phyloP scores from a whole-genome alignment of 2,888 invertebrate species.

The Ophion ellenae region DNA sequence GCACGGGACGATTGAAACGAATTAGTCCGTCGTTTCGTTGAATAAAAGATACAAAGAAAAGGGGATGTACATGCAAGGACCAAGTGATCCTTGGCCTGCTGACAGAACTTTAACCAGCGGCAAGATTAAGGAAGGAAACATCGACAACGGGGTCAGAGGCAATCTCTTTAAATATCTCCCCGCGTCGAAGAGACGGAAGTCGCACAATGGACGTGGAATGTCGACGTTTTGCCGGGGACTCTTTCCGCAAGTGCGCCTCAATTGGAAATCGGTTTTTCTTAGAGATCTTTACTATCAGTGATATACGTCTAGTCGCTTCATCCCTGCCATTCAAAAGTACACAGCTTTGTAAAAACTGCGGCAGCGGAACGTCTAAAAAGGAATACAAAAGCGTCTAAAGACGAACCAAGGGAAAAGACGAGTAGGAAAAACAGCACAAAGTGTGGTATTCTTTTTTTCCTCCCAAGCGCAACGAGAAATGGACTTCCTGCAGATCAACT shows the following conservation, averaged over 20 bases:
- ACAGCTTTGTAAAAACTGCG: background rate
- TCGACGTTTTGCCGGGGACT: conserved; percentile 17
- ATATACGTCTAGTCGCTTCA: background rate
- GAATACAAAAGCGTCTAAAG: background rate
- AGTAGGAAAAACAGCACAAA: background rate
- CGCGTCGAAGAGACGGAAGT: conserved; percentile 10
- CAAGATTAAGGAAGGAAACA: conserved; percentile 3
- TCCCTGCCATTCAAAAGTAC: background rate
- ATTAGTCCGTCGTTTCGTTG: conserved; percentile 32
- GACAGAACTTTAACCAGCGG: conserved; percentile 23
- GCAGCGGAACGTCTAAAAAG: background rate
- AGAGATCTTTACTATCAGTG: background rate
- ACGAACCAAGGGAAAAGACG: background rate
- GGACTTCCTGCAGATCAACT: background rate
- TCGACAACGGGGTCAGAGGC: conserved; percentile 16
- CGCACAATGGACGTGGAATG: conserved; percentile 12
- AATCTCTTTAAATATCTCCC: conserved; percentile 52
- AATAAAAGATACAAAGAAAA: conserved; percentile 34
- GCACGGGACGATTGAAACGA: conserved; percentile 20
- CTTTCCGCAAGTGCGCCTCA: background rate
- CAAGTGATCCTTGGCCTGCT: background rate
- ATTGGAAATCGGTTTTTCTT: conserved; percentile 13
- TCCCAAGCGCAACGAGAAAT: background rate
- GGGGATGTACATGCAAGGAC: background rate
- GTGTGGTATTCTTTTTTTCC: background rate